Evolutionary conservation across 64 coral and sea anemone species (phyloP), one percentile per base, ranked within the genome.

Genomic region (Pocillopora verrucosa): DNA sequence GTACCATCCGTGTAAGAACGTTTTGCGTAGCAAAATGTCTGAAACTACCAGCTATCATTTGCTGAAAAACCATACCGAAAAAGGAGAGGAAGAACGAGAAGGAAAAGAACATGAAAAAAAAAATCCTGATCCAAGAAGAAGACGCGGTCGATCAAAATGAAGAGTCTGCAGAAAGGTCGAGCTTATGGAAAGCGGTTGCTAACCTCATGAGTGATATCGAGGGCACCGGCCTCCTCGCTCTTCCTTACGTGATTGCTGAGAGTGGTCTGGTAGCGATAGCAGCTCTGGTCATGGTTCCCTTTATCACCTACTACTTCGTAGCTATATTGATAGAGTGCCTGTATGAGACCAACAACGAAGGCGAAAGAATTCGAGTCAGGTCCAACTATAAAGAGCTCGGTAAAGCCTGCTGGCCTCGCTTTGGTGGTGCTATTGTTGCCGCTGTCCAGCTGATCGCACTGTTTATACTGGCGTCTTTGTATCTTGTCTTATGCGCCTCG

Each of bases 401-500:
- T 9, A 60, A 56, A 38, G 79, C 78, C 1, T 83, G 78, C 16
- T 91, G 65, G 79, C 89, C 89, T 36, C 62, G 89, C 36, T 83
- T 78, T 73, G 68, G 65, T 60, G 89, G 79, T 35, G 75, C 69
- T 30, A 82, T 83, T 16, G 89, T 91, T 56, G 24, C 81, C 16
- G 68, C 57, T 59, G 17, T 76, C 73, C 89, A 91, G 81, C 62
- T 84, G 24, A 24, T 91, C 2, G 89, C 83, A 9, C 89, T 91
- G 2, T 74, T 91, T 4, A 72, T 84, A 9, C 78, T 91, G 2
- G 80, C 89, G 12, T 83, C 89, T 26, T 58, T 91, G 22, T 91
- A 91, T 70, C 73, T 91, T n/a, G 88, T 90, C 34, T 79, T 90
- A 26, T 73, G 88, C 35, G 88, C 77, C 61, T 82, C 88, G 36